These are phyloP conservation scores for Troglohyphantes excavatus DNA, from an alignment of 2,888 invertebrate species.

Conservation along the genomic window DNA sequence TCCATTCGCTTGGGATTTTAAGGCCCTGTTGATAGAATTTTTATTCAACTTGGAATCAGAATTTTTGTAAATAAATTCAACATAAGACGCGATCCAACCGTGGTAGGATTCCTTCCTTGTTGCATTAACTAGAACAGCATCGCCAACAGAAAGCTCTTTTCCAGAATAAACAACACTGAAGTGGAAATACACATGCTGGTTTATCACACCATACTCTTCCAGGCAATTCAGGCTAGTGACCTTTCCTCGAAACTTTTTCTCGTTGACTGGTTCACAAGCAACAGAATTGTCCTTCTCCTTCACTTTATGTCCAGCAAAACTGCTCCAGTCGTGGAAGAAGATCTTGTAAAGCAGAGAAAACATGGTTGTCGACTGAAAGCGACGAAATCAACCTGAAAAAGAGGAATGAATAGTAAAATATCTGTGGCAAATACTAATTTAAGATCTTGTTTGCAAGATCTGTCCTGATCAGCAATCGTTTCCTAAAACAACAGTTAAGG, in stretches of 20 bases:
- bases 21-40: not conserved
- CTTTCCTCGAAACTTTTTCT: constrained; percentile 40
- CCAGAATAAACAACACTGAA: constrained; percentile 56
- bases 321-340: constrained; percentile 22
- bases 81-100: constrained; percentile 56
- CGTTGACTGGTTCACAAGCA: not conserved
- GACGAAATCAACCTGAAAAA: constrained; percentile 49
- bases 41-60: constrained; percentile 3
- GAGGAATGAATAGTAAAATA: constrained; percentile 26
- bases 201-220: constrained; percentile 62
- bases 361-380: constrained; percentile 38
- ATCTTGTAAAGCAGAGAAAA: constrained; percentile 58
- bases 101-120: constrained; percentile 45
- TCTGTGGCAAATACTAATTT: not conserved
- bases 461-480: not conserved
- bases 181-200: constrained; percentile 54
- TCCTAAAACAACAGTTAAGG: not conserved
- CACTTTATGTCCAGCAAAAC: constrained; percentile 48
- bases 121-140: constrained; percentile 48
- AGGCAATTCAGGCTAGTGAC: constrained; percentile 57
- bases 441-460: not conserved
- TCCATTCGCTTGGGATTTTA: not conserved
- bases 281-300: constrained; percentile 30
- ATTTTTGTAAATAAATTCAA: constrained; percentile 20
- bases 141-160: constrained; percentile 34